Evolutionary conservation across 2,888 invertebrate genomes (phyloP), one percentile per base, ranked within the genome.

Genomic region (Lysandra bellargus): DNA sequence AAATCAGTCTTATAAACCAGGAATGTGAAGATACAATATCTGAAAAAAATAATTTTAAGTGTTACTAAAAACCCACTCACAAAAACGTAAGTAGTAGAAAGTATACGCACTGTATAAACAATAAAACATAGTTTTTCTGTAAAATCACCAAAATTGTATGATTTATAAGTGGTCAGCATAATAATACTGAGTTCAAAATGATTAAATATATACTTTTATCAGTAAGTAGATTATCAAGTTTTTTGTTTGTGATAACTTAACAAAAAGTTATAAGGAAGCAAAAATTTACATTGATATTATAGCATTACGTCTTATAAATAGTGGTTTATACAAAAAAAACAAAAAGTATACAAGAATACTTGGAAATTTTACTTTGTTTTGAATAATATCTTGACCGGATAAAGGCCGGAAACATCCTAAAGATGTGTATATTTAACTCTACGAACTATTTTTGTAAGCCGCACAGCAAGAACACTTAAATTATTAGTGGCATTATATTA

Each of bases 1-100:
- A 86, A 84, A 84, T 92, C 93, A 94, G 94, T 94, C 93, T 94
- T 93, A 84, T 88, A 80, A 88, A 88, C 89, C 89, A 89, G 94
- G 94, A 94, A 94, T 93, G 93, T 92, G 87, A 81, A 64, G 73
- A 83, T 82, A 81, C 80, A 80, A 79, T 82, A 84, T 86, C 92
- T 92, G 90, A 83, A 91, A 82, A 79, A 23, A 60, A 75, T 40
- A 40, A 23, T 23, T 49, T 49, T 69, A 69, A 33, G 14, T 14
- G 69, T 23, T 49, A 49, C 1, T 4, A 49, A 74, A n/a, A 6
- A 40, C 44, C 40, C 1, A 40, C 40, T 74, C 1, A 2, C 49
- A 44, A 44, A n/a, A 40, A 49, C 40, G 2, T 9, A 44, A 2
- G 44, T 44, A 53, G 53, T 53, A 53, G 1, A 14, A 14, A 57